phyloP scores from a whole-genome alignment of 64 coral and sea anemone species.

The Pocillopora damicornis region DNA sequence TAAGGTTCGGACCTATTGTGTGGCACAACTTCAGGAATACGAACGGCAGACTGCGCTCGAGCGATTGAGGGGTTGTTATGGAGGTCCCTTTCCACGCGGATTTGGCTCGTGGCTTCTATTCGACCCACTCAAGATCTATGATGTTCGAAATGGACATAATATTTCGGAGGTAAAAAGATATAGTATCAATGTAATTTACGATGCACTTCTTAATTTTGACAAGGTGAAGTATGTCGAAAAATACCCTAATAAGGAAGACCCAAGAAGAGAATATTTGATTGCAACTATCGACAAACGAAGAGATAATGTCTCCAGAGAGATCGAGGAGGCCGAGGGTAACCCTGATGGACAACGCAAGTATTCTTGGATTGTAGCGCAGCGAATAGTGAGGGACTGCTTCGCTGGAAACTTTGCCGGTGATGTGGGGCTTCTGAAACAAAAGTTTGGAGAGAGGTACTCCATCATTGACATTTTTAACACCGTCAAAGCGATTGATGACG shows the following conservation, averaged over 20 bases:
- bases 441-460: neutral
- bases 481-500: neutral
- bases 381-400: neutral
- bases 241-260: neutral
- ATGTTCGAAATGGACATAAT: neutral
- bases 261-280: neutral
- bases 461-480: neutral
- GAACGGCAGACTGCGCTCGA: neutral
- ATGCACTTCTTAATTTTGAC: neutral
- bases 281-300: neutral
- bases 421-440: neutral
- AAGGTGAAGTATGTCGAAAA: neutral
- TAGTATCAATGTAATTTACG: neutral
- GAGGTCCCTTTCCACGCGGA: neutral
- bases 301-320: neutral
- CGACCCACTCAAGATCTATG: neutral
- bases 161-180: neutral
- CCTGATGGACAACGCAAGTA: neutral
- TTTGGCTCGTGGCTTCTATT: neutral
- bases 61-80: neutral
- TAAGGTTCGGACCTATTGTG: neutral
- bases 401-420: conserved; percentile 14
- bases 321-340: neutral
- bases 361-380: conserved; percentile 16
- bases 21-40: neutral